Percentiles rank a stretch among this genome's conserved stretches.
phyloP scores from a whole-genome alignment of 1,140 invertebrate genomes.

The Ceratina australensis region DNA sequence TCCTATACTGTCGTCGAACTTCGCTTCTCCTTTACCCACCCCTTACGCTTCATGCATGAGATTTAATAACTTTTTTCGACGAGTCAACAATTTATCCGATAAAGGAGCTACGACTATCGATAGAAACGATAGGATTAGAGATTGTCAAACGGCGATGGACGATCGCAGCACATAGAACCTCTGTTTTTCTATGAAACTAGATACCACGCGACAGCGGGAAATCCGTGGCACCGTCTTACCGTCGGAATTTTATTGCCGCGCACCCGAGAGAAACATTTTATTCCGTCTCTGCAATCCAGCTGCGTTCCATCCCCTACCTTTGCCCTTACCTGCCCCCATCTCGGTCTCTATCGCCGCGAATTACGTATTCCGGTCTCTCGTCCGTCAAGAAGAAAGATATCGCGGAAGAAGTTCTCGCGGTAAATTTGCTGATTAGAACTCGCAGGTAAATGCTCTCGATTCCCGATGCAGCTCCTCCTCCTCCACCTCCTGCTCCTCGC shows the following conservation, averaged over 20 bases:
- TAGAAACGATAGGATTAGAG: neutral
- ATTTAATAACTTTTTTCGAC: no score
- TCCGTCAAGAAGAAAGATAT: constrained; percentile 38
- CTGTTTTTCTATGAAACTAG: constrained; percentile 17
- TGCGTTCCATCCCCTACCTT: neutral
- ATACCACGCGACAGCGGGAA: neutral
- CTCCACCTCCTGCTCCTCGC: neutral
- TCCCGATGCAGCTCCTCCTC: constrained; percentile 10
- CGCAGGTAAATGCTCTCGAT: constrained; percentile 19
- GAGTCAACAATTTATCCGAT: neutral
- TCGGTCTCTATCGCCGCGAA: constrained; percentile 44
- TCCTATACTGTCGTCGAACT: neutral
- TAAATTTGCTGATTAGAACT: constrained; percentile 56
- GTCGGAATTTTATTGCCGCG: constrained; percentile 23
- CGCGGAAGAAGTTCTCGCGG: constrained; percentile 33
- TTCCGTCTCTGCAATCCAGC: neutral
- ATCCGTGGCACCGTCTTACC: neutral
- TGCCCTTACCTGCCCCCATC: neutral
- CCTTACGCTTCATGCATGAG: no score
- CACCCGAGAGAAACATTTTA: constrained; percentile 19
- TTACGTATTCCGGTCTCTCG: constrained; percentile 52
- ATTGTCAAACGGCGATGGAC: neutral
- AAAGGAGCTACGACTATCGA: no score
- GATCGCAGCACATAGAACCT: neutral
- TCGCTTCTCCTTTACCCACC: neutral